Evolutionary conservation across 2,888 invertebrate species (phyloP), one percentile per base, ranked within the genome.

Genomic region (Pollenia amentaria): DNA sequence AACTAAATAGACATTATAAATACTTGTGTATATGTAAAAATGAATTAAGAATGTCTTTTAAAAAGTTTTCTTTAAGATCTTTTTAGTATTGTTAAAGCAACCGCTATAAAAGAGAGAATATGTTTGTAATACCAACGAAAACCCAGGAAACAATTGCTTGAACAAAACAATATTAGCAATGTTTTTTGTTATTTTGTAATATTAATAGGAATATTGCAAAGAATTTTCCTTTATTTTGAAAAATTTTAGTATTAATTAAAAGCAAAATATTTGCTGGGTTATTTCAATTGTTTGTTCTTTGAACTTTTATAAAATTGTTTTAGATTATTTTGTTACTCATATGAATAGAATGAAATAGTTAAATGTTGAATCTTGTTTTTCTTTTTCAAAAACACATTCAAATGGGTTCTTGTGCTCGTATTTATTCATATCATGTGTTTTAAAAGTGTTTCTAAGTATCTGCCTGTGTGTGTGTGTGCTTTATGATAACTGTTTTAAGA

Each of bases 401-500:
- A 70, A 83, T 77, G 42, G n/a, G 16, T 44, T 60, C 40, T 78
- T 14, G 9, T 16, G 38, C 11, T 65, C 3, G n/a, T 18, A 11
- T 21, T 14, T 12, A 2, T 16, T 44, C 48, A 29, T 51, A 29
- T 29, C 29, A 29, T 29, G 29, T 29, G 4, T 29, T 6, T 29
- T 29, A 4, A 29, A 29, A 29, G 29, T 29, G 29, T 29, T 29
- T 29, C 4, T 6, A 29, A 29, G 29, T 29, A 29, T 29, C 29
- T 29, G 29, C 3, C 38, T 64, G n/a, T 55, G 12, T 55, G 16
- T 53, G 14, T n/a, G 11, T 14, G 16, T 62, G 46, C 73, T 60
- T 80, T 81, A 48, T 69, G 77, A 73, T 82, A 85, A 86, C 78
- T 78, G 85, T 79, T 70, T 62, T 60, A 18, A 57, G 77, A 83